Base-by-base conservation (phyloP, 2,797 vertebrate species). In the Macrochelys suwanniensis region DNA sequence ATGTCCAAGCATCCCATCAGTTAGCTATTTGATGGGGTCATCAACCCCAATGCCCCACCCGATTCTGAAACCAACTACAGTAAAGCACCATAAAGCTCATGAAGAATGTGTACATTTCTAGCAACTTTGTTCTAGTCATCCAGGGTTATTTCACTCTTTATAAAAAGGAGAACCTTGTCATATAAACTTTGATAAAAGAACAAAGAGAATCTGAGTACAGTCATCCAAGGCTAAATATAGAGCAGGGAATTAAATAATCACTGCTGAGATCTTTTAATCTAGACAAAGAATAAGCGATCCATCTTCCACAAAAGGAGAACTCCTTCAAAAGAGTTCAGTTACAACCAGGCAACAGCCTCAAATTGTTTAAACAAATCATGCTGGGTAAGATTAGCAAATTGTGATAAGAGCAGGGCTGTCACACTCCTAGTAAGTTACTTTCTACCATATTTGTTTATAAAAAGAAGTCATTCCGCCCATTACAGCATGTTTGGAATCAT, bases 311-410 rank as follows among this genome's bases (percentile, higher is more conserved):
- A 89, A 88, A 89, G 85, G 33, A 92, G 87, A 95, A 96, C 86
- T 96, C 95, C 85, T 96, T 92, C 90, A 90, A 37, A 96, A 85
- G 80, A 93, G 45, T 89, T 88, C 76, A 54, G 92, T 94, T 88
- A 91, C 91, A 87, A 94, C 84, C 61, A 88, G 87, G 82, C 91
- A 95, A 96, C 97, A 97, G 96, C 96, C 96, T 97, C 93, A 95
- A 94, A 97, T 94, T 96, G 94, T 97, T 96, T 83, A 93, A 89
- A 71, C 65, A 42, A 54, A 42, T 23, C 19, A 25, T 31, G 15
- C 10, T 49, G 89, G 95, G 91, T 92, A 95, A 84, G 94, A 93
- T 56, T 54, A 81, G 57, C 4, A 1, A 80, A 51, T 56, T 71
- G 71, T 4, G 80, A 95, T 71, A 91, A 94, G 49, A 79, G 50